These are phyloP conservation scores for Apotomis turbidana DNA, from an alignment of 2,888 invertebrate genomes.

Conservation along the genomic window DNA sequence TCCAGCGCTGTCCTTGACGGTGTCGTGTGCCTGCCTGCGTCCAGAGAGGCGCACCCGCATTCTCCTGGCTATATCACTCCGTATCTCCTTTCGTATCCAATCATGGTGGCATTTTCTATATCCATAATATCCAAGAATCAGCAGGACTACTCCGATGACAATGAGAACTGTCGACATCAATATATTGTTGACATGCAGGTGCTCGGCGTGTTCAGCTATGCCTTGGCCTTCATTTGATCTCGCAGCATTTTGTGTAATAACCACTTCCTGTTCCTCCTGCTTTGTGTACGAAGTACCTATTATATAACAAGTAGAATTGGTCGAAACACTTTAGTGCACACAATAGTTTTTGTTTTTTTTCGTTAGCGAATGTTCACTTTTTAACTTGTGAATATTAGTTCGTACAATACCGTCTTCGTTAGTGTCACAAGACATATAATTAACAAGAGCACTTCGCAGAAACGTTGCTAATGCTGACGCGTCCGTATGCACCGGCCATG, in stretches of 20 bases:
- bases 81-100: neutral
- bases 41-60: no score
- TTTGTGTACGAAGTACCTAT: slow-evolving; percentile 1
- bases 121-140: neutral
- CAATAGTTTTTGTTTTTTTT: no score
- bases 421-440: no score
- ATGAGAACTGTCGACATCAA: neutral
- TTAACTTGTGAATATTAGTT: no score
- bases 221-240: slow-evolving; percentile 11
- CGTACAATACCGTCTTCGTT: no score
- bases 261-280: neutral
- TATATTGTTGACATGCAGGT: neutral
- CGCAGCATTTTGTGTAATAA: slow-evolving; percentile 6
- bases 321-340: no score
- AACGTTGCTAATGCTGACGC: neutral
- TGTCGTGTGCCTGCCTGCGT: no score
- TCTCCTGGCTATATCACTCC: neutral
- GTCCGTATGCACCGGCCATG: neutral
- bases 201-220: neutral
- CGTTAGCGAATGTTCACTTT: no score
- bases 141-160: neutral
- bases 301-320: no score
- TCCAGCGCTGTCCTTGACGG: no score
- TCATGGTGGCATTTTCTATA: neutral
- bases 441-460: neutral